Evolutionary conservation across 2,113 vertebrate genomes (phyloP), one percentile per base, ranked within the genome.

Genomic region (Embiotoca jacksoni): DNA sequence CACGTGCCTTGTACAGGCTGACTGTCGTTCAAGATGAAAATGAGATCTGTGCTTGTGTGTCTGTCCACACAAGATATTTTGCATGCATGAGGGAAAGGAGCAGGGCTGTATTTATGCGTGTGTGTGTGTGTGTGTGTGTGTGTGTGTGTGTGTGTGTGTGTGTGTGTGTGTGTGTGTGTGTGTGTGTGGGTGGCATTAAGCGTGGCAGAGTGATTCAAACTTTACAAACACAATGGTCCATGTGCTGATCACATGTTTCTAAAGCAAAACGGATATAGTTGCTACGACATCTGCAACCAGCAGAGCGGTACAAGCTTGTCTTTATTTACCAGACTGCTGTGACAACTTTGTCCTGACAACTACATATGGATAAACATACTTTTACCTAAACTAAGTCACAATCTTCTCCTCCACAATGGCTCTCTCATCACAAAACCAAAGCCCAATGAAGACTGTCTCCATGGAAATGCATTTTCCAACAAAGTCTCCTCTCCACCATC

Each of bases 391-490:
- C 13, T 50, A n/a, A 49, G 31, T 55, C 55, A 55, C 31, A 85
- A 74, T 75, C 30, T 16, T 46, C 39, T 78, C 47, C 60, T 68
- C 39, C 5, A 70, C 59, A 72, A 49, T 36, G 50, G n/a, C 60
- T 59, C 47, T 46, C 39, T 61, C 53, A 73, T 64, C 53, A 50
- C 55, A 75, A 59, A 77, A 32, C 55, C 55, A 53, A 61, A 63
- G 37, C 46, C 72, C 44, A 61, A 33, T 23, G 78, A 77, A 63
- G 66, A 67, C 79, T 1, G 87, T 90, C 86, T 86, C 90, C 80
- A 92, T 91, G 90, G 92, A 88, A 92, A 91, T 92, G 49, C 44
- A 59, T 78, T 82, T 59, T 86, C 75, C 77, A 71, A 74, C 78
- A 82, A 83, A 64, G 59, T 84, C 82, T 84, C 72, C 63, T 75